A percentile compares a stretch with the other conserved stretches of the same genome.
Conservation (phyloP, 2,797 vertebrate species). For the Megaceryle alcyon region DNA sequence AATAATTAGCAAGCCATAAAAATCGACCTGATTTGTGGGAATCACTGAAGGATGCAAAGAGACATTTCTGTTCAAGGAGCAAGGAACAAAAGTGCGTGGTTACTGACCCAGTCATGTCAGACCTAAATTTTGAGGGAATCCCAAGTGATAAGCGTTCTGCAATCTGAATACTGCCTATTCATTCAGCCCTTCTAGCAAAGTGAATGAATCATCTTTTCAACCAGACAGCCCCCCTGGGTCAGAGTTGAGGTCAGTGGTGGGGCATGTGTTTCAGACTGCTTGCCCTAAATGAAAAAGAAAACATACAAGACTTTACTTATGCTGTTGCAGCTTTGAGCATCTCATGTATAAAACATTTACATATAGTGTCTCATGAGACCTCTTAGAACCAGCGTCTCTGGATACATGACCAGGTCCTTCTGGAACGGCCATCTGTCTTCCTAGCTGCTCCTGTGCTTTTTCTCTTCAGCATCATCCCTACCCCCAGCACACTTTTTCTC, state of each 20-base stretch:
- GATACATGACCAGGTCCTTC: background rate
- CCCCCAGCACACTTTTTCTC: background rate
- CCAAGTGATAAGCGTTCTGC: constrained; percentile 54
- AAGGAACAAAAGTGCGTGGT: constrained; percentile 37
- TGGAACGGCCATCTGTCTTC: constrained; percentile 30
- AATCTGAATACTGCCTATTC: constrained; percentile 61
- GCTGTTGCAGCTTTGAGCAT: background rate
- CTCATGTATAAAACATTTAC: constrained; percentile 24
- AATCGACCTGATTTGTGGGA: constrained; percentile 67
- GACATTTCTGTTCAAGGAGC: constrained; percentile 55
- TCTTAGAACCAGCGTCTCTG: background rate
- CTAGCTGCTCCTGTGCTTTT: background rate
- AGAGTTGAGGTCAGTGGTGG: constrained; percentile 25
- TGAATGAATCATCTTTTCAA: constrained; percentile 64
- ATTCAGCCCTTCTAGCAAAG: constrained; percentile 43
- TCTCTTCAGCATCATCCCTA: background rate
- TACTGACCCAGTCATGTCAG: constrained; percentile 70
- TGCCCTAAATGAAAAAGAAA: constrained; percentile 38
- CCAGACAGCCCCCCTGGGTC: constrained; percentile 62
- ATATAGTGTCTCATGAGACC: background rate
- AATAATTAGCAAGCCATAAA: constrained; percentile 70
- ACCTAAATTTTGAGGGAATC: constrained; percentile 69
- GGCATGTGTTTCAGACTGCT: constrained; percentile 26
- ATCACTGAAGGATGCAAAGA: constrained; percentile 56
- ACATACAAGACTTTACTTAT: background rate